Evolutionary conservation across 2,888 invertebrate species (phyloP).

Genomic region (Acheta domesticus): DNA sequence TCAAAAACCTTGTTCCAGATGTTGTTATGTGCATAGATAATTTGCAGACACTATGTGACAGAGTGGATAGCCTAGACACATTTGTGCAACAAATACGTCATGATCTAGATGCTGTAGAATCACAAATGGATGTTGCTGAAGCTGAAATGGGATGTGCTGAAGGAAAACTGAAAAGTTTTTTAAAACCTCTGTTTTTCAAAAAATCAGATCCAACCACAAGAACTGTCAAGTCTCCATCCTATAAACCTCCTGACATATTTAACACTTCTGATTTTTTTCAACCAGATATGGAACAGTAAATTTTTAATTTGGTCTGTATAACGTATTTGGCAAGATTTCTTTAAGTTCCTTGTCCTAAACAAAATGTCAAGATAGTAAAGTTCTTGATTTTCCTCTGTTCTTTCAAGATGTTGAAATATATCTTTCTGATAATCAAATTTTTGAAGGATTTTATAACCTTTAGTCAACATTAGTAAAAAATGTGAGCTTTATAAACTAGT

Average conservation of each 20-base stretch:
- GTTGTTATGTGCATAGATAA: slow-evolving; percentile 54
- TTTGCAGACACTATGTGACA: slow-evolving; percentile 54
- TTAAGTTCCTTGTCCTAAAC: no score
- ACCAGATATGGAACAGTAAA: slow-evolving; percentile 25
- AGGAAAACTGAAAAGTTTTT: slow-evolving; percentile 56
- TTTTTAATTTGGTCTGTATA: not conserved
- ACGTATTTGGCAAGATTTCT: no score
- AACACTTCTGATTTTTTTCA: slow-evolving; percentile 46
- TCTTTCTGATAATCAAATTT: no score
- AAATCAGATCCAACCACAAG: slow-evolving; percentile 34
- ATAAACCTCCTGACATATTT: slow-evolving; percentile 45
- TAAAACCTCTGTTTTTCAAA: slow-evolving; percentile 57
- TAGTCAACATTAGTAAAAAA: no score
- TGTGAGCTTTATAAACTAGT: no score
- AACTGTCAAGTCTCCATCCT: slow-evolving; percentile 44
- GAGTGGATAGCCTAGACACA: slow-evolving; percentile 55
- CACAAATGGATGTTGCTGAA: slow-evolving; percentile 59
- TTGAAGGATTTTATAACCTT: no score
- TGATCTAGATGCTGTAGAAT: slow-evolving; percentile 54
- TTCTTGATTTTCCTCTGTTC: no score
- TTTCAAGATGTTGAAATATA: no score
- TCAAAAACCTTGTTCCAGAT: slow-evolving; percentile 51
- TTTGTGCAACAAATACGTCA: slow-evolving; percentile 56
- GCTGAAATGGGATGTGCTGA: slow-evolving; percentile 57
- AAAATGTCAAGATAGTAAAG: no score